phyloP scores from a whole-genome alignment of 2,113 vertebrate genomes.

The Antennarius striatus region DNA sequence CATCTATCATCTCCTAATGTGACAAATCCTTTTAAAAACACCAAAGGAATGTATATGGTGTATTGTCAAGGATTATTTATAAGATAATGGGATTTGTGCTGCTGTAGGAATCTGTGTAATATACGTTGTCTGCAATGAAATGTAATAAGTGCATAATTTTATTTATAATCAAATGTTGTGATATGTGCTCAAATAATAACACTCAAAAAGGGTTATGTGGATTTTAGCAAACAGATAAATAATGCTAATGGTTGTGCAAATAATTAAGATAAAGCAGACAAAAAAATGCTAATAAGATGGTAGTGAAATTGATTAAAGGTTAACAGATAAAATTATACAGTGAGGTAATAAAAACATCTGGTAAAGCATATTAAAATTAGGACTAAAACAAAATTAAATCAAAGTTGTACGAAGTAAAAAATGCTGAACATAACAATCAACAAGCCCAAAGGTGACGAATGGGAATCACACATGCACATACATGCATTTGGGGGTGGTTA shows the following conservation, averaged over 20 bases:
- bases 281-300: background rate
- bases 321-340: too few relatives aligned
- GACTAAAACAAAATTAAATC: too few relatives aligned
- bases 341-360: background rate
- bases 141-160: too few relatives aligned
- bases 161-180: background rate
- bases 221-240: background rate
- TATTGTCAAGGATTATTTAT: constrained; percentile 25
- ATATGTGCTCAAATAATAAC: background rate
- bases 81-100: constrained; percentile 28
- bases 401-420: too few relatives aligned
- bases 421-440: too few relatives aligned
- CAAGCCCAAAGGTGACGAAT: too few relatives aligned
- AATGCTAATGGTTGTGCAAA: background rate
- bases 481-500: too few relatives aligned
- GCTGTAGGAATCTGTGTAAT: background rate
- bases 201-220: background rate
- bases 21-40: constrained; percentile 57
- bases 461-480: too few relatives aligned
- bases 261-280: too few relatives aligned
- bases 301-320: background rate
- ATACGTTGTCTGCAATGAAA: background rate
- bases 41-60: background rate
- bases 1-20: constrained; percentile 52
- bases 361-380: too few relatives aligned